Percentiles rank a stretch among this genome's conserved stretches.
Conservation (phyloP, 2,888 invertebrate genomes). For the Apamea monoglypha region DNA sequence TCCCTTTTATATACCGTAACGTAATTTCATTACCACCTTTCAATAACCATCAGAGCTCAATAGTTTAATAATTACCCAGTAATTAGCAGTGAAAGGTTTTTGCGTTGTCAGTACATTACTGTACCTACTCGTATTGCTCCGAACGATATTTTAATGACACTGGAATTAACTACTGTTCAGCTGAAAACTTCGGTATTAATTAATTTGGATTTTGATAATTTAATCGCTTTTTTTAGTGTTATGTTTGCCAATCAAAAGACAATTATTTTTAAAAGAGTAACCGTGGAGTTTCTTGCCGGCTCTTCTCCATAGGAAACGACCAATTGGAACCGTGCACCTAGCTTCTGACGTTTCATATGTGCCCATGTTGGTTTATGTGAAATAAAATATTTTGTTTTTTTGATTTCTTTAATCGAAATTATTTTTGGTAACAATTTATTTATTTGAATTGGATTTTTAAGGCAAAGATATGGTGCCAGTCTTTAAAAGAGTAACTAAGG, state of each 20-base stretch:
- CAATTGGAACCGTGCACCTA: too few relatives aligned
- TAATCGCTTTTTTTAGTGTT: not conserved
- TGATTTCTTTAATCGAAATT: not conserved
- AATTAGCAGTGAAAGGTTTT: conserved; percentile 47
- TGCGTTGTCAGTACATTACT: conserved; percentile 22
- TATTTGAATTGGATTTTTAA: not conserved
- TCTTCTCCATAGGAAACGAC: too few relatives aligned
- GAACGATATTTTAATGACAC: conserved; percentile 37
- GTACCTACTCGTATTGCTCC: conserved; percentile 2
- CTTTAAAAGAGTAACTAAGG: too few relatives aligned
- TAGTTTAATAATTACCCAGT: conserved; percentile 47
- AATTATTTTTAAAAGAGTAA: too few relatives aligned
- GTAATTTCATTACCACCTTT: conserved; percentile 45
- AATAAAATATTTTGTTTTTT: too few relatives aligned
- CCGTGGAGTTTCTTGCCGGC: too few relatives aligned
- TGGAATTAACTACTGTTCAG: conserved; percentile 31
- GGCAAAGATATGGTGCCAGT: too few relatives aligned
- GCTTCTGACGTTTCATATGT: too few relatives aligned
- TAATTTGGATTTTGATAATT: not conserved
- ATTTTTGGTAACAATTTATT: not conserved
- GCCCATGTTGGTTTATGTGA: too few relatives aligned
- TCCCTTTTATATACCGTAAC: conserved; percentile 22
- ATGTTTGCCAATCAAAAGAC: too few relatives aligned
- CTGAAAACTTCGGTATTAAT: conserved; percentile 1
- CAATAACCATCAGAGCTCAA: conserved; percentile 37